A percentile compares a stretch with the other conserved stretches of the same genome.
Evolutionary conservation across 2,888 invertebrate species (phyloP).

Genomic region (Drosophila meridiana): DNA sequence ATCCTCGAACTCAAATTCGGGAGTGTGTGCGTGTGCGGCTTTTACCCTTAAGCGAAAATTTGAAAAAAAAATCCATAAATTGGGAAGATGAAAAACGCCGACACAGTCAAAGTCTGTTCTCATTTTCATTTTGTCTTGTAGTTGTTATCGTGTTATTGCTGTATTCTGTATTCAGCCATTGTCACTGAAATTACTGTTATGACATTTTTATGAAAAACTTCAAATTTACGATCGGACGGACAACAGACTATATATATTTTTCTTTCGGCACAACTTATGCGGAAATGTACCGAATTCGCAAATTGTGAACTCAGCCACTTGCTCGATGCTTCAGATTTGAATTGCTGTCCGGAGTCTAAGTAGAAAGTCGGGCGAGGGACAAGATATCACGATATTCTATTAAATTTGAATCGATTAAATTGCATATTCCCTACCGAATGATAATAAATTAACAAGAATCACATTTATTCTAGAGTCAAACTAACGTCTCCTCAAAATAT

Average conservation of each 20-base stretch:
- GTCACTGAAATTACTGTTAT: slow-evolving; percentile 78
- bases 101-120: slow-evolving; percentile 64
- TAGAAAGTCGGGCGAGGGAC: neutral
- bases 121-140: slow-evolving; percentile 47
- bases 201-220: slow-evolving; percentile 82
- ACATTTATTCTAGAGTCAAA: neutral
- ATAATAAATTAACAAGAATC: neutral
- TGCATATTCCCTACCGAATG: neutral
- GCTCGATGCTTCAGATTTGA: neutral
- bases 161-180: slow-evolving; percentile 41
- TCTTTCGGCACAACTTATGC: slow-evolving; percentile 41
- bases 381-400: too few species aligned
- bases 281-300: slow-evolving; percentile 57
- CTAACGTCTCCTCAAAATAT: neutral
- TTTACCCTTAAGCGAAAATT: slow-evolving; percentile 63
- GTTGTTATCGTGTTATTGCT: slow-evolving; percentile 47
- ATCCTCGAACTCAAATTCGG: slow-evolving; percentile 14
- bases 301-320: slow-evolving; percentile 45
- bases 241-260: slow-evolving; percentile 52
- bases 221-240: slow-evolving; percentile 78
- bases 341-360: neutral
- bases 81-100: slow-evolving; percentile 77
- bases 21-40: slow-evolving; percentile 42
- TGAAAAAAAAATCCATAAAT: slow-evolving; percentile 73
- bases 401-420: neutral